Conservation (phyloP, 1,140 invertebrate species). For the Atta cephalotes region DNA sequence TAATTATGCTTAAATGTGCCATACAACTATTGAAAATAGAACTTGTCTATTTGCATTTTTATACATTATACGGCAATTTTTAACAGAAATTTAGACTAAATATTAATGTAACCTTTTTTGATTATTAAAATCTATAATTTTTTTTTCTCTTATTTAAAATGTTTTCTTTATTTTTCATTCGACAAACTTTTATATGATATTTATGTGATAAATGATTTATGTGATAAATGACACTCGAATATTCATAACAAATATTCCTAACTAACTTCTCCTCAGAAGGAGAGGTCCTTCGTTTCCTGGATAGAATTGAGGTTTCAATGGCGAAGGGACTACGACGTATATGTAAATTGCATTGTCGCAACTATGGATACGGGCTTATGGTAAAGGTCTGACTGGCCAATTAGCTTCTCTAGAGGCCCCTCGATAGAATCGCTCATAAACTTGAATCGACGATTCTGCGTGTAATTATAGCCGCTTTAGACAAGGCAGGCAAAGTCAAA, state of each 20-base stretch:
- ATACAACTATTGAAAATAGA: not conserved
- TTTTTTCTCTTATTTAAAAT: not conserved
- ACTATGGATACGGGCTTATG: slow-evolving; percentile 43
- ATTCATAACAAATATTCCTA: slow-evolving; percentile 16
- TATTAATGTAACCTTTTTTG: not conserved
- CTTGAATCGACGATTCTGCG: slow-evolving; percentile 69
- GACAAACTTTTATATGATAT: not conserved
- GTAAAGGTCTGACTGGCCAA: slow-evolving; percentile 75
- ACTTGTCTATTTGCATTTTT: not conserved
- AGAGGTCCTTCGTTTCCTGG: slow-evolving; percentile 70
- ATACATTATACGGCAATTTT: not conserved
- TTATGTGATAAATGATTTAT: not conserved
- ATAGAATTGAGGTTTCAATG: slow-evolving; percentile 70
- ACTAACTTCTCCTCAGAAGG: slow-evolving; percentile 57
- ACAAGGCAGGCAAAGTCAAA: slow-evolving; percentile 7
- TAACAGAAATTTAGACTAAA: not conserved
- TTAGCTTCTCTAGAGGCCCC: slow-evolving; percentile 74
- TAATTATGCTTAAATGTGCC: not conserved
- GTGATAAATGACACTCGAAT: not conserved
- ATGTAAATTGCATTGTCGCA: slow-evolving; percentile 76
- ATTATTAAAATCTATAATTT: slow-evolving; percentile 2
- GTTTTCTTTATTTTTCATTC: not conserved
- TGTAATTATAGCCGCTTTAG: slow-evolving; percentile 55
- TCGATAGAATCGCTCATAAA: slow-evolving; percentile 73
- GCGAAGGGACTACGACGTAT: slow-evolving; percentile 68